Evolutionary conservation across 2,888 invertebrate genomes (phyloP), one percentile per base, ranked within the genome.

Genomic region (Athetis lepigone): DNA sequence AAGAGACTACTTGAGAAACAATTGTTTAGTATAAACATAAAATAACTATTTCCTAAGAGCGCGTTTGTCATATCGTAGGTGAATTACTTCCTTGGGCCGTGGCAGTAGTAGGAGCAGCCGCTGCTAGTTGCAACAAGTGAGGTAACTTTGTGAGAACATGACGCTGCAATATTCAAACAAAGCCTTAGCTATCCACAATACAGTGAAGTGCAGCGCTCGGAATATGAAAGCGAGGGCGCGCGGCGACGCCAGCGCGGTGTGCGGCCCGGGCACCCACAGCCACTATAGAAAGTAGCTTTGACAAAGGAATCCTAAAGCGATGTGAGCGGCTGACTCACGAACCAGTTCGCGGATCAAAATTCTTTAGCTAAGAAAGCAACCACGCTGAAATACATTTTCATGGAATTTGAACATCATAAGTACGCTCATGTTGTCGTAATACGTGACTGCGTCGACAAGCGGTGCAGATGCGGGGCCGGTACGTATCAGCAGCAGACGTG

Each of bases 251-350:
- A 25, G 21, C 11, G 40, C 58, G 19, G 19, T 1, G 47, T n/a
- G 29, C 33, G 33, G 33, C 33, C 33, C 50, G 16, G 11, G 64
- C 40, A 37, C 50, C 50, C 37, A 33, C 58, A 25, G 21, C 45
- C 13, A 45, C 33, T 51, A 29, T 70, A 79, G 80, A 76, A 78
- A 78, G 77, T 66, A 75, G 57, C 29, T 47, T 68, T 54, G 74
- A 78, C 74, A 79, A 79, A 77, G 77, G 77, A 68, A 64, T 74
- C 74, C 68, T 57, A 68, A 56, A 36, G n/a, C 57, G 16, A 59
- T 43, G 69, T 19, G 47, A 61, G 37, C 40, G 54, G 42, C 49
- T 73, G 77, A 78, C 63, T 77, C 78, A 78, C 68, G 47, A 77
- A 79, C 78, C 62, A 39, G 78, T 77, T 74, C 23, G 46, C 55